Conservation (phyloP, 2,888 invertebrate genomes). For the Eristalis intricaria region DNA sequence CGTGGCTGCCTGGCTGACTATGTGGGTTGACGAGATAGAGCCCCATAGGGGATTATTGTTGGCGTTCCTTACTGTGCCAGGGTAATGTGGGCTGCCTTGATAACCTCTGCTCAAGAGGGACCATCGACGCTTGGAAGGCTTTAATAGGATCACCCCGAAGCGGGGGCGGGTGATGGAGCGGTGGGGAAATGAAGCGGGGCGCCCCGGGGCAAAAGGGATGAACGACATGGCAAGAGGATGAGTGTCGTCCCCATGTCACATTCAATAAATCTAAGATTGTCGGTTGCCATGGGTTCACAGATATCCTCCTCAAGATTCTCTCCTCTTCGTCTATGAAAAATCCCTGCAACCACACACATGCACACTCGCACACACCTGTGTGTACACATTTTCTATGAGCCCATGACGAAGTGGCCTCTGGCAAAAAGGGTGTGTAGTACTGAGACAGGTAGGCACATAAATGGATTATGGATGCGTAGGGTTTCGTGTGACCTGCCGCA, state of each 20-base stretch:
- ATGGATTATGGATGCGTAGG: conserved; percentile 14
- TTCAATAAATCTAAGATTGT: conserved; percentile 48
- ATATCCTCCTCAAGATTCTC: conserved; percentile 31
- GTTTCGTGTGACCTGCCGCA: conserved; percentile 4
- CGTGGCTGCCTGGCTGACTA: not conserved
- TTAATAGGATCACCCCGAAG: not conserved
- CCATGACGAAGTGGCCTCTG: not conserved
- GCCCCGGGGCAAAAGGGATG: not conserved
- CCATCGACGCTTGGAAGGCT: conserved; percentile 18
- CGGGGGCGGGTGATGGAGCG: not conserved
- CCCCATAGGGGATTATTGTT: conserved; percentile 40
- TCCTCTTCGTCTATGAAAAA: conserved; percentile 16
- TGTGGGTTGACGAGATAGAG: conserved; percentile 46
- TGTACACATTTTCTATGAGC: not conserved
- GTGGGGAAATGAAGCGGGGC: not conserved
- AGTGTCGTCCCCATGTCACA: conserved; percentile 39
- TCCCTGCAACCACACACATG: not conserved
- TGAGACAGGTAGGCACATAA: not conserved
- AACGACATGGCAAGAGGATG: not conserved
- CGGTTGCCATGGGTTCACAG: conserved; percentile 25
- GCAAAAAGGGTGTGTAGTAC: conserved; percentile 25
- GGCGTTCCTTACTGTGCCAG: conserved; percentile 11
- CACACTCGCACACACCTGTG: not conserved
- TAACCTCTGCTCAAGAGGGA: conserved; percentile 33
- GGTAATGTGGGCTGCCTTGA: conserved; percentile 46